Evolutionary conservation across 37 sponge, comb jelly and placozoan genomes (phyloP), one percentile per base, ranked within the genome.

Genomic region (Eunapius fragilis): DNA sequence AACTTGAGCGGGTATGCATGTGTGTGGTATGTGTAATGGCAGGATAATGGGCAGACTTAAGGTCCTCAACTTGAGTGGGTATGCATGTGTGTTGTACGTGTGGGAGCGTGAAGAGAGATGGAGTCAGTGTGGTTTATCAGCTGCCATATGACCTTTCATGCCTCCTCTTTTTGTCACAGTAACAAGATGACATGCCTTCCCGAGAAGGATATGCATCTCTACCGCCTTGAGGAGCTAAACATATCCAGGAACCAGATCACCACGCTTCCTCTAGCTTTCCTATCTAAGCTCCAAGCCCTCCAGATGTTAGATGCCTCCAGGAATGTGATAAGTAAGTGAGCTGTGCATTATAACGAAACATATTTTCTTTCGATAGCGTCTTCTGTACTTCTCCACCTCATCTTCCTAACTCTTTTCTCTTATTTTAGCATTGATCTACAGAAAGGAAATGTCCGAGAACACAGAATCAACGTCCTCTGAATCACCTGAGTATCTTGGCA

Each of bases 301-400:
- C 79, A 82, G 27, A 33, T 75, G 19, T 67, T 93, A 34, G 88
- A 93, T 72, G 80, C 79, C 2, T 93, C 94, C 2, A 79, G 71
- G 37, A 93, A 93, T 79, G 49, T 79, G 25, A 30, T 93, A 7
- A 80, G 94, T 93, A 70, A 89, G 88, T 2, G 31, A 32, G 26
- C 4, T 9, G 25, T 4, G 41, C 31, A 22, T n/a, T 17, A 4
- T 48, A n/a, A n/a, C n/a, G n/a, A n/a, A n/a, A n/a, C n/a, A n/a
- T n/a, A n/a, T 23, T 80, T 25, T 41, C 36, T 35, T 35, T 33
- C 41, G 25, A 31, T 37, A n/a, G 41, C 37, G 2, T 10, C 71
- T 27, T 41, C 77, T 30, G 7, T 36, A 6, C 34, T 6, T 36
- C 77, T 24, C 38, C 25, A 35, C 77, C 37, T n/a, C 38, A 0